Conservation (phyloP, 92 coral and sea anemone species). For the Porites rus region DNA sequence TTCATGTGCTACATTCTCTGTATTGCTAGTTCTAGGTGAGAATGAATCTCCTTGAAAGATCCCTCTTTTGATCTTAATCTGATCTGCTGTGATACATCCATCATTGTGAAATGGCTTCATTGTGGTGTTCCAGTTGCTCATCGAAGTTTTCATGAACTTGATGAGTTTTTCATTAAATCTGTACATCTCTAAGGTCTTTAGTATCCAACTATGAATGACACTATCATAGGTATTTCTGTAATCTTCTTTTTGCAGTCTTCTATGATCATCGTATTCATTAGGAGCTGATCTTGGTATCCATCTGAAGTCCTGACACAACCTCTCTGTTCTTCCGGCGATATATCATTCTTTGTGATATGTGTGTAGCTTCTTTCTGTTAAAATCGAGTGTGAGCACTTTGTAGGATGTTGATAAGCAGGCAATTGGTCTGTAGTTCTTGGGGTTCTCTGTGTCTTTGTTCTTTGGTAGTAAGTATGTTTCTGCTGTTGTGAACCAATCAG, state of each 20-base stretch:
- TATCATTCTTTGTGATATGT: conserved; percentile 6
- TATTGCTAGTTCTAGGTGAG: neutral
- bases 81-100: conserved; percentile 26
- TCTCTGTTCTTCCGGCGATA: conserved; percentile 39
- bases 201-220: conserved; percentile 37
- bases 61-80: conserved; percentile 48
- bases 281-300: conserved; percentile 18
- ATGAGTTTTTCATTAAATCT: conserved; percentile 5
- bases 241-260: conserved; percentile 31
- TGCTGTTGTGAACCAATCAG: conserved; percentile 32
- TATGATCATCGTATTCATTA: conserved; percentile 8
- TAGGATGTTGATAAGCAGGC: conserved; percentile 34
- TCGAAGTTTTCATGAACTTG: conserved; percentile 11
- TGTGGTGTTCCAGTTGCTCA: conserved; percentile 44
- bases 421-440: conserved; percentile 21
- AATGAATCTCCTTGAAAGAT: conserved; percentile 29
- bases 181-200: conserved; percentile 6
- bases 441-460: conserved; percentile 27
- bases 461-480: conserved; percentile 30
- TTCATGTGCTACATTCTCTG: conserved; percentile 19
- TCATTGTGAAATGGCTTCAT: conserved; percentile 14
- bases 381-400: conserved; percentile 35
- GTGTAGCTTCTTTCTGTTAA: neutral
- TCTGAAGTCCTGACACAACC: conserved; percentile 11
- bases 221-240: conserved; percentile 30